Base-by-base conservation (phyloP, 2,797 vertebrate species). In the Thaleichthys pacificus region DNA sequence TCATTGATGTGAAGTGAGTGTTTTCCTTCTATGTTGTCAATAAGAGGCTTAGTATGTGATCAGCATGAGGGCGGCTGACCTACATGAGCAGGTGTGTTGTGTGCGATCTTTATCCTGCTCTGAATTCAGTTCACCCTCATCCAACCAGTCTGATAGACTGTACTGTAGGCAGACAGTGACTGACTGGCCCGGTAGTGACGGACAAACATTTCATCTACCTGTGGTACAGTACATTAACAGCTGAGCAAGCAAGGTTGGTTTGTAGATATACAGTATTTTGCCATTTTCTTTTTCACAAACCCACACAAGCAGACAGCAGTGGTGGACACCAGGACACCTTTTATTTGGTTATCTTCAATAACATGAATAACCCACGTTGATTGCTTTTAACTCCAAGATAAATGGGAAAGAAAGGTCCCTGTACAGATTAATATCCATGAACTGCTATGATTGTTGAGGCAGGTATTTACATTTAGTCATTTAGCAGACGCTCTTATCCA, bases 321-420 rank as follows among this genome's bases (percentile, higher is more conserved):
- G 64, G 12, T 22, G 64, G n/a, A n/a, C n/a, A n/a, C 35, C 2
- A 60, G 32, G 12, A 42, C 14, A 61, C 4, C 17, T 32, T 64
- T 64, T 71, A 56, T 71, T 56, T 56, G 3, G 26, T 71, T 54
- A 71, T n/a, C 24, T 64, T 35, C 19, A 61, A 32, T 69, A 24
- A 54, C 57, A 68, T n/a, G 11, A 49, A 38, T 66, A 38, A 61
- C 24, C 32, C 8, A 76, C 65, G 28, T 71, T 58, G 71, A 61
- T 35, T 69, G 63, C 35, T 35, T 74, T 57, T 73, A 32, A 74
- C 63, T 77, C 71, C 61, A 32, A 79, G 68, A 66, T 74, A 74
- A 73, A 63, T 65, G 61, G 12, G 42, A 42, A 30, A 56, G 26
- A 26, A 17, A 66, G 69, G 12, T 67, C 26, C 38, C 73, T 57